Evolutionary conservation across 2,888 invertebrate species (phyloP).

Genomic region (Leucania comma): DNA sequence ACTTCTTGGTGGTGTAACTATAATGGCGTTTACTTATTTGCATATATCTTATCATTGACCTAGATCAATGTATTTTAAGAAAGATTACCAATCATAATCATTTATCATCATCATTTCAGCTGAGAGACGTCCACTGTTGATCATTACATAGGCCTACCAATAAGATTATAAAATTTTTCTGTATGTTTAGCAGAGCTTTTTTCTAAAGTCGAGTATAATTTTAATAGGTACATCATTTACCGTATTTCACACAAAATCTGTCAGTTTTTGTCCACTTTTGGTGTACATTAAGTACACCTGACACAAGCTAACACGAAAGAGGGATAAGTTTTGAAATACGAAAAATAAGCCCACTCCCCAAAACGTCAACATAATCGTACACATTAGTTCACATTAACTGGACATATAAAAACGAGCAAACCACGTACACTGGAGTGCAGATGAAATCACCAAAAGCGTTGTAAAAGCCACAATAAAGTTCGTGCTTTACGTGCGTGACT

Average conservation of each 20-base stretch:
- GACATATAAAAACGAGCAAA: constrained; percentile 58
- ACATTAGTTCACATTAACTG: constrained; percentile 63
- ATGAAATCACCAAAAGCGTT: constrained; percentile 59
- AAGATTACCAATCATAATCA: too few relatives aligned
- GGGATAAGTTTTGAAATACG: constrained; percentile 45
- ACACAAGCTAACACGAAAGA: constrained; percentile 38
- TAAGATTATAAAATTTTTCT: not conserved
- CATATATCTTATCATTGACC: too few relatives aligned
- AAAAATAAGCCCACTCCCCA: constrained; percentile 49
- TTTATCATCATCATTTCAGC: too few relatives aligned
- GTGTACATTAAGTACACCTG: constrained; percentile 34
- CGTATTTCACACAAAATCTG: not conserved
- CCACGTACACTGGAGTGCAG: constrained; percentile 49
- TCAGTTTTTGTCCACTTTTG: constrained; percentile 27
- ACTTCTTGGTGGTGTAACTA: too few relatives aligned
- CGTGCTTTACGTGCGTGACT: constrained; percentile 72
- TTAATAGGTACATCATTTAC: too few relatives aligned
- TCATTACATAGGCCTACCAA: too few relatives aligned
- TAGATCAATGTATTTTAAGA: too few relatives aligned
- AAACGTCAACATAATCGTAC: constrained; percentile 59
- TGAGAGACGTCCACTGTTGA: too few relatives aligned
- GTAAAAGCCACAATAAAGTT: constrained; percentile 69
- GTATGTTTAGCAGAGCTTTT: not conserved
- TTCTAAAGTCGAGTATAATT: too few relatives aligned
- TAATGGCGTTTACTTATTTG: too few relatives aligned